Base-by-base conservation (phyloP, 2,888 invertebrate species). In the Bruchidius siliquastri region DNA sequence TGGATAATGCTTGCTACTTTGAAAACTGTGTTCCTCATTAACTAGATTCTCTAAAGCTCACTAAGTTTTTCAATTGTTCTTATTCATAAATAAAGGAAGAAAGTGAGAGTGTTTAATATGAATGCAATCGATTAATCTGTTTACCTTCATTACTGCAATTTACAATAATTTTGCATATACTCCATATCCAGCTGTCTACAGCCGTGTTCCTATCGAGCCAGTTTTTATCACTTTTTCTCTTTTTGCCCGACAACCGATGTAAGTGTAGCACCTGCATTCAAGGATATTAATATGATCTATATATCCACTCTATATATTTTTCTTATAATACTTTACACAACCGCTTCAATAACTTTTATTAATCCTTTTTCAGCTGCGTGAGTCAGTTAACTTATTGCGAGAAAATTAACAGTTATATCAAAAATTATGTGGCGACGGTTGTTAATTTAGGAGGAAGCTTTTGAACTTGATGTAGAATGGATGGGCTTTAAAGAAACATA, bases 221-320 rank as follows among this genome's bases (percentile, higher is more conserved):
- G 49, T 49, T 49, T 49, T 49, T 49, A 49, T 49, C 49, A 49
- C 49, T 49, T 49, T 49, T 49, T 49, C 49, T 49, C 49, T 49
- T 49, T 49, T 49, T 49, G 13, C 13, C 6, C 49, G 49, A 30
- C 26, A 75, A 77, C 75, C 76, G 77, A 72, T 76, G 76, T 76
- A 79, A 78, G 76, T 77, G 78, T 77, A 80, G 81, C 81, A 81
- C 81, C 81, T 81, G 81, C 81, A 76, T 79, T 78, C 76, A 76
- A 77, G 79, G 77, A 80, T 79, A 81, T 81, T 80, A 80, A 80
- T 77, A 79, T 80, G 80, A 80, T 81, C 79, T 80, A 81, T 80
- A 78, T 78, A 79, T 76, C 79, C 78, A 77, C 78, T 78, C 72
- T 76, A 77, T 73, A 72, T 73, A 74, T 73, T 74, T 74, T 76